A percentile compares a stretch with the other conserved stretches of the same genome.
Conservation (phyloP, 64 coral and sea anemone genomes). For the Orbicella faveolata region DNA sequence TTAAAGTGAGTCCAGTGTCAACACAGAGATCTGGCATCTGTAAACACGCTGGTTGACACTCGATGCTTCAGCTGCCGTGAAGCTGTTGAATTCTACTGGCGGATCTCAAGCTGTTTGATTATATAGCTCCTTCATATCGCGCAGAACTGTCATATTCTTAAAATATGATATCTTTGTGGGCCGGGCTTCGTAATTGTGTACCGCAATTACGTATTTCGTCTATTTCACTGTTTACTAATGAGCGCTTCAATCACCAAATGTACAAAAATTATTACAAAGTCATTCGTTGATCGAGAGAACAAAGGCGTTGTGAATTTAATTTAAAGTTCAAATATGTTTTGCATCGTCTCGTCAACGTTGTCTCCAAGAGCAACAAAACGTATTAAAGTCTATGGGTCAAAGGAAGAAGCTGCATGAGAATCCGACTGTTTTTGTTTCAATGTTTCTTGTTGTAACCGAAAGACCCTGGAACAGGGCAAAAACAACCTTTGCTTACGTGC, state of each 20-base stretch:
- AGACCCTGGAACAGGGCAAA: too few relatives aligned
- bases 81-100: slow-evolving; percentile 19
- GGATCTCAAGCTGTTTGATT: neutral
- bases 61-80: neutral
- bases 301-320: neutral
- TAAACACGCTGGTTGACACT: neutral
- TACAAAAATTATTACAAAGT: neutral
- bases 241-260: neutral
- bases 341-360: neutral
- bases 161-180: neutral
- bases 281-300: neutral
- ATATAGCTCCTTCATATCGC: neutral
- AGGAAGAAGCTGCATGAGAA: too few relatives aligned
- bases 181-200: neutral
- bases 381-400: too few relatives aligned
- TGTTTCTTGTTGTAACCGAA: too few relatives aligned
- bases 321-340: neutral
- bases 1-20: slow-evolving; percentile 16
- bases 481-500: too few relatives aligned
- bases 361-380: too few relatives aligned
- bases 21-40: neutral
- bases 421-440: too few relatives aligned
- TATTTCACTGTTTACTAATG: neutral
- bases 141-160: neutral
- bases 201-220: neutral